Evolutionary conservation across 2,888 invertebrate genomes (phyloP).

Genomic region (Rhagium mordax): DNA sequence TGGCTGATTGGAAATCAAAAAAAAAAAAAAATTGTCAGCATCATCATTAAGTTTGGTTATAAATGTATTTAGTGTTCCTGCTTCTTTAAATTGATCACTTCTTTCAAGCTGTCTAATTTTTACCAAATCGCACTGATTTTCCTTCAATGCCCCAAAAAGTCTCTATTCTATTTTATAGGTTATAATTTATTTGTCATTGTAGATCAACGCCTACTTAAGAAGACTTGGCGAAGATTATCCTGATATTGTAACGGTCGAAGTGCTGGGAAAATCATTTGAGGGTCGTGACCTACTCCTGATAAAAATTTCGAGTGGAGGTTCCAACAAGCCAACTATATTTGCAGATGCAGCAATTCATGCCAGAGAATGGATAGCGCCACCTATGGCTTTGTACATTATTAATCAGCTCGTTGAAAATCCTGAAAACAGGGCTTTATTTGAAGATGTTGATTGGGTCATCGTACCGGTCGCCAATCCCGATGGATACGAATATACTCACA

Average conservation of each 20-base stretch:
- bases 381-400: constrained; percentile 77
- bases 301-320: constrained; percentile 74
- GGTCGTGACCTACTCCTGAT: constrained; percentile 74
- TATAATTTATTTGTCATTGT: constrained; percentile 16
- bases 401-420: constrained; percentile 76
- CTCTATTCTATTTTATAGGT: too few relatives aligned
- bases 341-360: constrained; percentile 77
- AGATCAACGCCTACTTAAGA: constrained; percentile 68
- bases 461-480: constrained; percentile 81
- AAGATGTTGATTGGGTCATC: constrained; percentile 78
- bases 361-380: constrained; percentile 81
- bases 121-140: too few relatives aligned
- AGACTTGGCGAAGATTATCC: constrained; percentile 70
- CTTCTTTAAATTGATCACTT: too few relatives aligned
- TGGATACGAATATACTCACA: constrained; percentile 77
- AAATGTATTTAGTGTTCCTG: too few relatives aligned
- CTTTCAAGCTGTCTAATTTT: too few relatives aligned
- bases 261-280: constrained; percentile 75
- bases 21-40: too few relatives aligned
- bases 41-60: too few relatives aligned
- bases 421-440: constrained; percentile 72
- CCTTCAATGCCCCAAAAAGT: too few relatives aligned
- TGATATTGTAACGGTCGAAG: constrained; percentile 71
- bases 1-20: too few relatives aligned
- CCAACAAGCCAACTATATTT: constrained; percentile 74